Evolutionary conservation across 2,113 vertebrate species (phyloP).

Genomic region (Rana temporaria): DNA sequence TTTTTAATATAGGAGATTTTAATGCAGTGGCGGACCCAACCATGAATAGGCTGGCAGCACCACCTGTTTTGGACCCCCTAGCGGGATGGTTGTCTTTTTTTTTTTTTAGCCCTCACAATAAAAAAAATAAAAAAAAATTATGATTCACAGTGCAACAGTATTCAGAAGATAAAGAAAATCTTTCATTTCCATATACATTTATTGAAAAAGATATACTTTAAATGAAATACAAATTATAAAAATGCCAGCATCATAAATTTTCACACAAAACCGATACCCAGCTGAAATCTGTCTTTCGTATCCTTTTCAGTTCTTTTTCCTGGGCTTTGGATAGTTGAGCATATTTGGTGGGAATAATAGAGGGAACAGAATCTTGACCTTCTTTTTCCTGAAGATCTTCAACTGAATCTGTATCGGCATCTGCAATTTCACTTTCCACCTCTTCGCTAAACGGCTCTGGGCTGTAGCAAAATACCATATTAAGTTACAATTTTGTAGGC

Average conservation of each 20-base stretch:
- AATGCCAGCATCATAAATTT: slow-evolving; percentile 47
- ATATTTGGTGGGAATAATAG: slow-evolving; percentile 55
- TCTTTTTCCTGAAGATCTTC: slow-evolving; percentile 71
- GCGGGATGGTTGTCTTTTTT: no score
- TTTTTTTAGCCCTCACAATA: no score
- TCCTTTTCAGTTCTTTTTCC: slow-evolving; percentile 80
- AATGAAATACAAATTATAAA: neutral
- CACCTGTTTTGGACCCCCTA: no score
- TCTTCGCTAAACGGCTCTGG: slow-evolving; percentile 70
- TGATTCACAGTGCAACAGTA: no score
- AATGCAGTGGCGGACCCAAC: no score
- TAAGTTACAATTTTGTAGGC: no score
- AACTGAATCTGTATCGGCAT: slow-evolving; percentile 79
- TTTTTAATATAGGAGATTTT: no score
- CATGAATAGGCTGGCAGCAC: no score
- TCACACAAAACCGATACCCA: slow-evolving; percentile 76
- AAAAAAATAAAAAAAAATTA: no score
- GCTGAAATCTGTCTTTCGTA: slow-evolving; percentile 85
- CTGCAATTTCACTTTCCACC: slow-evolving; percentile 82
- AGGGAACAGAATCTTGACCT: slow-evolving; percentile 55
- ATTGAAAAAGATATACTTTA: slow-evolving; percentile 53
- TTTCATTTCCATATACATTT: slow-evolving; percentile 57
- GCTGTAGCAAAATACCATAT: slow-evolving; percentile 56
- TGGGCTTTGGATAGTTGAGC: slow-evolving; percentile 78
- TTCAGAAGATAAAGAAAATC: neutral